phyloP scores from a whole-genome alignment of 2,888 invertebrate species.

The Nemotelus pantherinus region DNA sequence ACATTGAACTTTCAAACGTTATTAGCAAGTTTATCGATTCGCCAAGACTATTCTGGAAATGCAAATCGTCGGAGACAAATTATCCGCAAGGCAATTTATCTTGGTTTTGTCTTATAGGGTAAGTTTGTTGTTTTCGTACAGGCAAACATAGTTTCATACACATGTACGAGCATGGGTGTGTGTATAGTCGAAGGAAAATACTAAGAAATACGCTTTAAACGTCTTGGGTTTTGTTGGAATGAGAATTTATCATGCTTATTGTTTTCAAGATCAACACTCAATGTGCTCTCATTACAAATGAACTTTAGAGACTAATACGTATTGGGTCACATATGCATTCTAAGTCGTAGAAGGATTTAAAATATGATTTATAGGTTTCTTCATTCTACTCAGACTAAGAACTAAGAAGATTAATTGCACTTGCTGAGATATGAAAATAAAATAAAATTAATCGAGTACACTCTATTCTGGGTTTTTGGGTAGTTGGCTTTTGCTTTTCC shows the following conservation, averaged over 20 bases:
- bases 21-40: conserved; percentile 37
- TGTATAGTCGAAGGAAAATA: neutral
- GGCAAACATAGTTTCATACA: neutral
- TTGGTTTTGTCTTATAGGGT: conserved; percentile 49
- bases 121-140: conserved; percentile 33
- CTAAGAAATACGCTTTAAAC: neutral
- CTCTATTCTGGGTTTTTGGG: no score
- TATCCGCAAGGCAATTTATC: conserved; percentile 51
- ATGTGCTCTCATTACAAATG: conserved; percentile 15
- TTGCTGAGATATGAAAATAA: no score
- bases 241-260: conserved; percentile 8
- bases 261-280: neutral
- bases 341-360: conserved; percentile 7
- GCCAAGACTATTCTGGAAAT: conserved; percentile 14
- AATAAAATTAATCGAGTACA: no score
- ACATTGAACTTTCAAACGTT: conserved; percentile 15
- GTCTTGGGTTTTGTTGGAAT: conserved; percentile 15
- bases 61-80: conserved; percentile 47
- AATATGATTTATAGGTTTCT: conserved; percentile 21
- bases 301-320: neutral
- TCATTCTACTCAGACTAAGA: neutral
- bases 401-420: no score
- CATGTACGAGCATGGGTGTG: neutral
- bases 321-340: conserved; percentile 6
- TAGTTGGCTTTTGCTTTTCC: no score